Percentiles rank a stretch among this genome's conserved stretches.
phyloP scores from a whole-genome alignment of 2,113 vertebrate species.

The Oreochromis spilurus region DNA sequence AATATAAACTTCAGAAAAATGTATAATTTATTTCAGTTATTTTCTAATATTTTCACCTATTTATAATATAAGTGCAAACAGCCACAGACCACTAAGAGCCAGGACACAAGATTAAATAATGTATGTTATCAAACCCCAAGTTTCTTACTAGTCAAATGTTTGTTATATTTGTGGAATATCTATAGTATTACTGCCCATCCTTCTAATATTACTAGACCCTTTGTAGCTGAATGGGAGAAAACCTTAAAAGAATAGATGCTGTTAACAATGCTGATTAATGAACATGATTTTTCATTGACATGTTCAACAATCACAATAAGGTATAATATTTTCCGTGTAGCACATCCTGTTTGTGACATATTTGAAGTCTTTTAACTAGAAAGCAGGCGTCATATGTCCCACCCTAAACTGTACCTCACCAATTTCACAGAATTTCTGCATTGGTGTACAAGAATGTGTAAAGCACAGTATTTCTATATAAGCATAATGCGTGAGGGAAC shows the following conservation, averaged over 20 bases:
- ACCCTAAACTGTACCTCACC: neutral
- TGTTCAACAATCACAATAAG: neutral
- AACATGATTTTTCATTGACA: no score
- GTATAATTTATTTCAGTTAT: neutral
- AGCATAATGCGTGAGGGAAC: neutral
- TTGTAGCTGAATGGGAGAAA: neutral
- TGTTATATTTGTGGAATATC: neutral
- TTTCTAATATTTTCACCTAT: neutral
- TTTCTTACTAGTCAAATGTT: neutral
- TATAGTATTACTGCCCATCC: neutral
- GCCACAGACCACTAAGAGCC: neutral
- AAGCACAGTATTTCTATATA: neutral
- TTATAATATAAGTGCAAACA: fast-evolving
- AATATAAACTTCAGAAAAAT: neutral
- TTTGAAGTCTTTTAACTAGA: neutral
- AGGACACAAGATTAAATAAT: neutral
- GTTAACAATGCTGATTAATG: neutral
- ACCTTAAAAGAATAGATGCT: neutral
- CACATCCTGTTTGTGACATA: neutral
- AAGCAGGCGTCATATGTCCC: neutral
- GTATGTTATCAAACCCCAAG: neutral
- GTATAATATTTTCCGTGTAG: neutral
- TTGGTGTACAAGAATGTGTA: neutral
- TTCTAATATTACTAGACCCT: neutral
- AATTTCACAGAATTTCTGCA: neutral